A percentile compares a stretch with the other conserved stretches of the same genome.
phyloP scores from a whole-genome alignment of 2,888 invertebrate species.

The Candidula unifasciata region DNA sequence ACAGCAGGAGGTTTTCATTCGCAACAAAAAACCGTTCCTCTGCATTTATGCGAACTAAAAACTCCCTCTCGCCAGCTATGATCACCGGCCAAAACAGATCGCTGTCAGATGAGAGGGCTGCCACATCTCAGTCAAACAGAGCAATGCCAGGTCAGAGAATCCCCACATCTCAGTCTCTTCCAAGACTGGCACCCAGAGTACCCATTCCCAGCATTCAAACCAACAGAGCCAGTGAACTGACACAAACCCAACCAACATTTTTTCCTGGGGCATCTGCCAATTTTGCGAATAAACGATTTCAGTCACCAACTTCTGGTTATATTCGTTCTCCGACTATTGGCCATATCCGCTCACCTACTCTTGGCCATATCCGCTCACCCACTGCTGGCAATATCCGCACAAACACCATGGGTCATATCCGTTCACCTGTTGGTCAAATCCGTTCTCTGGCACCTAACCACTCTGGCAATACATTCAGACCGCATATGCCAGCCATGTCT shows the following conservation, averaged over 20 bases:
- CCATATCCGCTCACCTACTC: neutral
- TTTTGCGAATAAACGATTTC: neutral
- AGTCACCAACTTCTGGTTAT: neutral
- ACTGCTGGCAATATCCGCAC: too few relatives aligned
- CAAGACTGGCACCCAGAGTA: slow-evolving; percentile 18
- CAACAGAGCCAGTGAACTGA: neutral
- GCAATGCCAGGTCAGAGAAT: neutral
- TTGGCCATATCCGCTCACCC: neutral
- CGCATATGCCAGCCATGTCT: neutral
- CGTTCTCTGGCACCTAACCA: neutral
- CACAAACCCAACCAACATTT: neutral
- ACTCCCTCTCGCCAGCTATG: neutral
- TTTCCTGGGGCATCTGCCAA: neutral
- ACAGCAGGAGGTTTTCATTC: neutral
- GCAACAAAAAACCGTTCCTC: neutral
- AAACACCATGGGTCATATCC: too few relatives aligned
- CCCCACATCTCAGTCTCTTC: slow-evolving; percentile 1
- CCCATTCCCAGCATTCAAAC: slow-evolving; percentile 33
- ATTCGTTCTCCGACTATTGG: neutral
- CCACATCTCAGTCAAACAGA: neutral
- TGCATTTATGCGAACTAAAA: neutral
- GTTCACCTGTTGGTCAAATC: neutral
- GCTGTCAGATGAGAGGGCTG: neutral
- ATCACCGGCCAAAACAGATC: neutral
- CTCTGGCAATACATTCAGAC: neutral